These are phyloP conservation scores for Microplitis mediator DNA, from an alignment of 1,140 invertebrate genomes.

Conservation along the genomic window DNA sequence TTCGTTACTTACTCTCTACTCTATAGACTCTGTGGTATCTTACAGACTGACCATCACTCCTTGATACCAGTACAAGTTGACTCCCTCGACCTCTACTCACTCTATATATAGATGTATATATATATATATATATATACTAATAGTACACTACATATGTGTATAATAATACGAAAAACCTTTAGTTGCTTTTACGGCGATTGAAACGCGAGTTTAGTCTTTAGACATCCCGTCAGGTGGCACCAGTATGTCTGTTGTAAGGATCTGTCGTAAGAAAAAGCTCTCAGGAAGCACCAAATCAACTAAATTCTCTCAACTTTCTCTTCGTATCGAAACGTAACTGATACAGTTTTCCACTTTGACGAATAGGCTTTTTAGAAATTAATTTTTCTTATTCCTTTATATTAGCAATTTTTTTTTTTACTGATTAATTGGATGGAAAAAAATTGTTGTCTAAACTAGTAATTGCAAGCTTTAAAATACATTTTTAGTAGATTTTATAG, in stretches of 20 bases:
- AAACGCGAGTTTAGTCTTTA: constrained; percentile 50
- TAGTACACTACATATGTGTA: background rate
- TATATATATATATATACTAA: constrained; percentile 1
- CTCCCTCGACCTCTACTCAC: constrained; percentile 38
- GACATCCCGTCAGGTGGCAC: constrained; percentile 55
- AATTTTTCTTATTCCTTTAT: background rate
- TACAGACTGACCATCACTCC: constrained; percentile 31
- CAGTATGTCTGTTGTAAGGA: background rate
- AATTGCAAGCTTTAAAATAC: too few species aligned
- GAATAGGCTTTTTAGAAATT: constrained; percentile 9
- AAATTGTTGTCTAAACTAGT: too few species aligned
- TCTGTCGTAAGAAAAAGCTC: background rate
- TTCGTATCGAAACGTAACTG: too few species aligned
- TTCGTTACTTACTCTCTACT: background rate
- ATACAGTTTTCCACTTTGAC: constrained; percentile 4
- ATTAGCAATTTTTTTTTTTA: too few species aligned
- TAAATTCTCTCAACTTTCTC: too few species aligned
- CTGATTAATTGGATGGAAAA: too few species aligned
- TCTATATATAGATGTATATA: constrained; percentile 1
- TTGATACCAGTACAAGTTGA: constrained; percentile 36
- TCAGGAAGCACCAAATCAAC: too few species aligned
- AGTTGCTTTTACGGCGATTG: constrained; percentile 59
- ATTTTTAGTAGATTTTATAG: too few species aligned
- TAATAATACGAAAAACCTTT: background rate
- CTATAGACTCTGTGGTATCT: constrained; percentile 21